Evolutionary conservation across 2,113 vertebrate species (phyloP), one percentile per base, ranked within the genome.

Genomic region (Otis tarda): DNA sequence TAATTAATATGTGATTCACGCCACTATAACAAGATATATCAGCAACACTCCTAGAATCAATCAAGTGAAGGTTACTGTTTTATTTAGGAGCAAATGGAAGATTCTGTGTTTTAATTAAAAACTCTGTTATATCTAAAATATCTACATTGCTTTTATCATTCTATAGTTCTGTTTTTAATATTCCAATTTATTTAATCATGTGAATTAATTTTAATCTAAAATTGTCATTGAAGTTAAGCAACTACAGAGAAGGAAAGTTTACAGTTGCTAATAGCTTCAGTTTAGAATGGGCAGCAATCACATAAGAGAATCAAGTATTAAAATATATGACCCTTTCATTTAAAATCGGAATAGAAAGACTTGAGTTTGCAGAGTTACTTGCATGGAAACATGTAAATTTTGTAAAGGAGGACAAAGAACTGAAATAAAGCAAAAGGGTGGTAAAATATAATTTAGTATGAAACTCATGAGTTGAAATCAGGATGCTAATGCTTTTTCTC

Each of bases 1-100:
- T 97, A 96, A 96, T 96, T 97, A 95, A 96, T 93, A 68, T 84
- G 89, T 95, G 80, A 96, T 96, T 96, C 74, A 69, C 2, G 33
- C 83, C 60, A 83, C 81, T 95, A 6, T 82, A 91, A 73, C 73
- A 89, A 65, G 94, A 96, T 94, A 93, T 93, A 97, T 97, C 96
- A 96, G 76, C 94, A 94, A 92, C 90, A 87, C 80, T 97, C 67
- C 85, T 97, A 94, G 87, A 97, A 95, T 97, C 97, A 97, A 97
- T 97, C 97, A 97, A 91, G 69, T 91, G 81, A 94, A 97, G 96
- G 95, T 94, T 97, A 93, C 93, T 92, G 78, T 96, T 97, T 97
- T 97, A 97, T 98, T 93, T 90, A 87, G 95, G 90, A 97, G 93
- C 73, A 97, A 98, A 96, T 87, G 85, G 81, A 94, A 92, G 74